phyloP scores from a whole-genome alignment of 2,888 invertebrate species.

The Bibio marci region DNA sequence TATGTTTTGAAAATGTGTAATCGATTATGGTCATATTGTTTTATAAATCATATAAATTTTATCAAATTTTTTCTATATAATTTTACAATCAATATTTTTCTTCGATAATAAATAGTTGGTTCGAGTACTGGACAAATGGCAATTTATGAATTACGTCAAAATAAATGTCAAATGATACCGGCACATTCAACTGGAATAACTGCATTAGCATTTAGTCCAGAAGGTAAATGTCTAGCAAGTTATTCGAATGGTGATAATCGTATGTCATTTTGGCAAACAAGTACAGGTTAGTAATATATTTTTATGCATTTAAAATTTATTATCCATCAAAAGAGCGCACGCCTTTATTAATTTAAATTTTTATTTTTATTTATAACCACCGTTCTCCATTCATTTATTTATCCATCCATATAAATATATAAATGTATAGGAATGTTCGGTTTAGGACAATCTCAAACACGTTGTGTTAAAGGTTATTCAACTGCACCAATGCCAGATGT shows the following conservation, averaged over 20 bases:
- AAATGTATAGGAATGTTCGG: conserved; percentile 73
- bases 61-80: too few species aligned
- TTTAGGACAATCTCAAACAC: conserved; percentile 89
- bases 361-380: too few species aligned
- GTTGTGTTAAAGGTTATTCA: conserved; percentile 89
- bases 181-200: conserved; percentile 77
- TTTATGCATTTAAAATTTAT: conserved; percentile 6
- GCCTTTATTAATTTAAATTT: conserved; percentile 1
- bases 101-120: too few species aligned
- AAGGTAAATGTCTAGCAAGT: conserved; percentile 92
- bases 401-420: too few species aligned
- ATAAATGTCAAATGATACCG: conserved; percentile 84
- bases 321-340: background rate
- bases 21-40: too few species aligned
- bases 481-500: conserved; percentile 85
- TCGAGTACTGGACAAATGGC: conserved; percentile 84
- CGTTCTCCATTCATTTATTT: too few species aligned
- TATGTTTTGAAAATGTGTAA: too few species aligned
- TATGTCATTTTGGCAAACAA: conserved; percentile 96
- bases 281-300: conserved; percentile 41
- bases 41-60: too few species aligned
- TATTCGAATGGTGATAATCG: conserved; percentile 89
- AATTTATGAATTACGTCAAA: conserved; percentile 87
- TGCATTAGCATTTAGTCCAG: conserved; percentile 89
- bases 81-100: too few species aligned